Conservation (phyloP, 2,113 vertebrate genomes). For the Catharus fuscescens region DNA sequence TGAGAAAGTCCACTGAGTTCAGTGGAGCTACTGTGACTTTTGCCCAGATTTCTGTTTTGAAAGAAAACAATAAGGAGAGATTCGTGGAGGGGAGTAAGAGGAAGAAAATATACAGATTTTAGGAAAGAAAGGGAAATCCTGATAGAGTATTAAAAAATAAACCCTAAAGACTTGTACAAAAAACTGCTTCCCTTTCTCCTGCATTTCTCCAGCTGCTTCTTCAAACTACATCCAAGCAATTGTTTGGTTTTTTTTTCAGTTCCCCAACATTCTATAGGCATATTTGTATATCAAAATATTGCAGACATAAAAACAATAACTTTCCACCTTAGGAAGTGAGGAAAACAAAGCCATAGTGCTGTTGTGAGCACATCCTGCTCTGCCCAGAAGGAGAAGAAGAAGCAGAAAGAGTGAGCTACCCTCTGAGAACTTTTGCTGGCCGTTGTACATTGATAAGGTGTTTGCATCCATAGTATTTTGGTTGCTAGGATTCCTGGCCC, state of each 20-base stretch:
- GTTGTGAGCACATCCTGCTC: neutral
- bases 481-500: constrained; percentile 55
- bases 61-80: neutral
- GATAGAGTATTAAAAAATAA: neutral
- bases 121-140: neutral
- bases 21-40: neutral
- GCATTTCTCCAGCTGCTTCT: neutral
- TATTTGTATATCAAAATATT: neutral
- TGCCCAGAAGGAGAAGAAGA: neutral
- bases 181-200: neutral
- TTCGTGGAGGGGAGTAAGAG: neutral
- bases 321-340: neutral
- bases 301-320: neutral
- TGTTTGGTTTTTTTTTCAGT: neutral
- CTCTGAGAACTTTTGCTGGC: neutral
- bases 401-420: neutral
- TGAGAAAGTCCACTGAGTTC: neutral
- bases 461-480: constrained; percentile 12
- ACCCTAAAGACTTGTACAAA: neutral
- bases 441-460: constrained; percentile 27
- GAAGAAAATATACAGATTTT: neutral
- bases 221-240: neutral
- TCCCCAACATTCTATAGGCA: neutral
- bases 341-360: neutral
- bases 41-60: neutral